A percentile compares a stretch with the other conserved stretches of the same genome.
phyloP scores from a whole-genome alignment of 2,797 vertebrate genomes.

The Rhinogobio ventralis region DNA sequence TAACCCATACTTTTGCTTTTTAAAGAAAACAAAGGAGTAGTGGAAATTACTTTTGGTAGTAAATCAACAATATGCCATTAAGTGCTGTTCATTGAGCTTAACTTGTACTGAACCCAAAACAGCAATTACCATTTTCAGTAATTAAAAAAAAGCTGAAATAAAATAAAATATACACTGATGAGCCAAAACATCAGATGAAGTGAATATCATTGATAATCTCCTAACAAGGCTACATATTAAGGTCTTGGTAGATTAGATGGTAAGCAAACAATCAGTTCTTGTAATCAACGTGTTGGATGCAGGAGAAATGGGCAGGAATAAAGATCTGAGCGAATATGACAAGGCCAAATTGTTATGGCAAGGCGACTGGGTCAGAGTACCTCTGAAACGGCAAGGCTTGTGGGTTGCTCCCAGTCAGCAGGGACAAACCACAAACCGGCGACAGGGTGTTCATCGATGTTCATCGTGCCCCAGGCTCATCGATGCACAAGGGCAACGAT shows the following conservation, averaged over 20 bases:
- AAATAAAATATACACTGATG: not conserved
- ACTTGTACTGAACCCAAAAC: not conserved
- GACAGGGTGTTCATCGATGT: not conserved
- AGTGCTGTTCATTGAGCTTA: not conserved
- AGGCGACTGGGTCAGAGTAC: not conserved
- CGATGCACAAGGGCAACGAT: not conserved
- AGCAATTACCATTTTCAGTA: not conserved
- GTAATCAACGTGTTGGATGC: not conserved
- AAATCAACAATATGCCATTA: not conserved
- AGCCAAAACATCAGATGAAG: not conserved
- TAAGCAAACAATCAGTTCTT: not conserved
- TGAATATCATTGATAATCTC: not conserved
- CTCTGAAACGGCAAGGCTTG: not conserved
- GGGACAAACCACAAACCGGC: not conserved
- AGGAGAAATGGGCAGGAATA: not conserved
- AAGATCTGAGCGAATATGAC: not conserved
- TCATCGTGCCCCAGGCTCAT: constrained; percentile 1
- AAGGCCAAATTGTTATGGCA: not conserved
- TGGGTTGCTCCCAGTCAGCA: not conserved
- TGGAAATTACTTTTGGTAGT: not conserved
- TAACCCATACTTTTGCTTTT: not conserved
- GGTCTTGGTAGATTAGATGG: not conserved
- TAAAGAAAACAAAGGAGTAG: not conserved
- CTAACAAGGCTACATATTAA: not conserved
- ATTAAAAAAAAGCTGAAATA: not conserved